phyloP scores from a whole-genome alignment of 2,113 vertebrate species.

The Excalfactoria chinensis region DNA sequence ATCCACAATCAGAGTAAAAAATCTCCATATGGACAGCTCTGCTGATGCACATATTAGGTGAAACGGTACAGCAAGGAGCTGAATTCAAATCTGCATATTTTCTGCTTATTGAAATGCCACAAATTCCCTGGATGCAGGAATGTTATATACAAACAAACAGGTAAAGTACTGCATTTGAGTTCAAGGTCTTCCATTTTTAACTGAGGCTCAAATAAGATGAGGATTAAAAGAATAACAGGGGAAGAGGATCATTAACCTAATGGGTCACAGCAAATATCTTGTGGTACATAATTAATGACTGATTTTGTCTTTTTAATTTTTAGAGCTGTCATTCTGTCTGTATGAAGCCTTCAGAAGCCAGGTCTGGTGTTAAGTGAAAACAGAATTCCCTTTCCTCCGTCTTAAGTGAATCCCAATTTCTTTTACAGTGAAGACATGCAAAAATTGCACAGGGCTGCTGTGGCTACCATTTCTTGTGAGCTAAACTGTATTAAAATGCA shows the following conservation, averaged over 20 bases:
- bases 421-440: background rate
- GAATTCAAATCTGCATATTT: background rate
- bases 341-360: background rate
- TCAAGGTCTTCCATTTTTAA: conserved; percentile 18
- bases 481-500: background rate
- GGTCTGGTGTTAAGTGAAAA: background rate
- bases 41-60: background rate
- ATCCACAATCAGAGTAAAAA: background rate
- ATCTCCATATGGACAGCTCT: background rate
- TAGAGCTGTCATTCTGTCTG: background rate
- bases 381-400: background rate
- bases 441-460: background rate
- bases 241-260: conserved; percentile 12
- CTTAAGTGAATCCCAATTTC: background rate
- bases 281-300: background rate
- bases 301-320: background rate
- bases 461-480: background rate
- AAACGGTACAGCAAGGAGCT: background rate
- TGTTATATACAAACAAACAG: background rate
- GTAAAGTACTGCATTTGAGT: background rate
- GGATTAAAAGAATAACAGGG: conserved; percentile 14
- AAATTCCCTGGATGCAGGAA: background rate
- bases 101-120: background rate
- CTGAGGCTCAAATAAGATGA: background rate
- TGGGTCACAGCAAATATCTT: background rate